Conservation (phyloP, 2,797 vertebrate species). For the Manis javanica region DNA sequence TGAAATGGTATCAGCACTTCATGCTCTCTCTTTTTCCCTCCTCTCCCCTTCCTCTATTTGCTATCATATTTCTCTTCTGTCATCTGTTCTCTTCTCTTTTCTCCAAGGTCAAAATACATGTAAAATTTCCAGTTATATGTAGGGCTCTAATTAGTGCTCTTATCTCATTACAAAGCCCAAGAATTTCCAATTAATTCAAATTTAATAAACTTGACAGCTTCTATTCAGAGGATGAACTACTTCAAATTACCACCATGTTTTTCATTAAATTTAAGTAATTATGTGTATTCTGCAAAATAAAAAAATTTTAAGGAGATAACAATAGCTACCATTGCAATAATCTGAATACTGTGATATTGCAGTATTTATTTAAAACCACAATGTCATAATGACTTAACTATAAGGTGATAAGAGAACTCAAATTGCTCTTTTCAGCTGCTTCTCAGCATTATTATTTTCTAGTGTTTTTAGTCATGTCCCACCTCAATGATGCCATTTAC, state of each 20-base stretch:
- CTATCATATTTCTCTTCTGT: background rate
- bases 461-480: background rate
- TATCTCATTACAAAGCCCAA: slow-evolving; percentile 18
- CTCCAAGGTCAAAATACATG: slow-evolving; percentile 7
- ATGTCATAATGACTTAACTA: background rate
- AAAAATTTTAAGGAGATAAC: background rate
- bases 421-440: background rate
- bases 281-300: background rate
- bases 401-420: background rate
- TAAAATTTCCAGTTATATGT: background rate
- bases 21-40: no score
- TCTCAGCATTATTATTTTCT: background rate
- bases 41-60: background rate
- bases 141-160: background rate
- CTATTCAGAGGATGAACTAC: background rate
- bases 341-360: background rate
- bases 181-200: slow-evolving; percentile 33
- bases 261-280: slow-evolving; percentile 28
- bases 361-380: background rate
- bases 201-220: slow-evolving; percentile 56
- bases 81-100: background rate
- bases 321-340: background rate
- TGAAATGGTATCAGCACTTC: background rate
- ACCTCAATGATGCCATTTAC: background rate
- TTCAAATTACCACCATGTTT: background rate